phyloP scores from a whole-genome alignment of 1,140 invertebrate genomes.

The Periplaneta americana region DNA sequence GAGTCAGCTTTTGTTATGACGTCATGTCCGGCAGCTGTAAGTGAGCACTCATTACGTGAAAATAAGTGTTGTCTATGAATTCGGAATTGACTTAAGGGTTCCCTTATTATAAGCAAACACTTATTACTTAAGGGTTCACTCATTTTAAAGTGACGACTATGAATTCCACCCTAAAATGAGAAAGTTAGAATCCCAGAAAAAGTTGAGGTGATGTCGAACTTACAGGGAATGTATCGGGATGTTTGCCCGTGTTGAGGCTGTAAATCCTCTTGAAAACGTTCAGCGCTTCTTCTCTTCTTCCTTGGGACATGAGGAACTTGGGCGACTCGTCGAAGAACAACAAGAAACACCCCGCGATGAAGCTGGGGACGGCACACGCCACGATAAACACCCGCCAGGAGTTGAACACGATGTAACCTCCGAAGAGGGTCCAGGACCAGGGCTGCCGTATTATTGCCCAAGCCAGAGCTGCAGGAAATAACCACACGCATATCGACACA shows the following conservation, averaged over 20 bases:
- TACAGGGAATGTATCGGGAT: constrained; percentile 36
- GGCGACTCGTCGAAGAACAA: constrained; percentile 64
- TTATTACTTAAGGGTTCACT: too few relatives aligned
- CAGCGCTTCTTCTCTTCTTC: constrained; percentile 46
- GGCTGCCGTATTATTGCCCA: constrained; percentile 59
- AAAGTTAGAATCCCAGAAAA: neutral
- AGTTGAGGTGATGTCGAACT: neutral
- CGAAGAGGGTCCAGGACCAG: constrained; percentile 33
- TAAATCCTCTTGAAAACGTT: constrained; percentile 49
- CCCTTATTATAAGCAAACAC: too few relatives aligned
- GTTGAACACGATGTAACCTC: constrained; percentile 40
- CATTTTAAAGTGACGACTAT: too few relatives aligned
- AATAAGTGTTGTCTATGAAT: too few relatives aligned
- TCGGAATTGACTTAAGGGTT: too few relatives aligned
- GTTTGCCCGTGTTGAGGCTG: constrained; percentile 42
- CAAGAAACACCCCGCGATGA: constrained; percentile 48
- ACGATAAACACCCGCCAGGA: constrained; percentile 66
- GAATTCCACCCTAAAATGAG: too few relatives aligned
- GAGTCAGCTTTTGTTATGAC: too few relatives aligned
- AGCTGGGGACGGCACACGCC: constrained; percentile 53
- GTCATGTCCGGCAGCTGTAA: too few relatives aligned
- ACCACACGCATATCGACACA: too few relatives aligned
- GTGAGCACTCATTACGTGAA: too few relatives aligned
- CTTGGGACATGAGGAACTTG: constrained; percentile 54
- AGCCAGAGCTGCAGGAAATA: constrained; percentile 46